These are phyloP conservation scores for Drosophila atroscutellata DNA, from an alignment of 2,888 invertebrate species.

Conservation along the genomic window DNA sequence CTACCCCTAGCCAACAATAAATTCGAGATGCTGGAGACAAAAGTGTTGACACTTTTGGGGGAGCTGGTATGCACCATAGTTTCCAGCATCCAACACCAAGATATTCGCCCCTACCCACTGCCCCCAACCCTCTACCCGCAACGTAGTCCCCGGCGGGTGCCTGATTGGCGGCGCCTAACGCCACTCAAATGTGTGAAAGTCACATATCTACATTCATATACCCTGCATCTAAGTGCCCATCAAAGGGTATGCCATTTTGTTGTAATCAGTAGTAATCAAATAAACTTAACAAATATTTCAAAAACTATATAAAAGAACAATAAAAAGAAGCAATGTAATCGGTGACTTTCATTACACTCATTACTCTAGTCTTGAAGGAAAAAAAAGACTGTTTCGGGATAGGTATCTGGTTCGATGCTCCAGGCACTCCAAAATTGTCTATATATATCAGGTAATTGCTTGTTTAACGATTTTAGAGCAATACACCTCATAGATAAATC, in stretches of 20 bases:
- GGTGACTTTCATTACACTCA: not conserved
- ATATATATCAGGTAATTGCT: not conserved
- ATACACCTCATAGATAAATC: not conserved
- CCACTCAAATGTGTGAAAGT: conserved; percentile 61
- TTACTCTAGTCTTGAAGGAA: too few relatives aligned
- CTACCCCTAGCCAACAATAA: not conserved
- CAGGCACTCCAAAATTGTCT: not conserved
- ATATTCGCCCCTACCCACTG: not conserved
- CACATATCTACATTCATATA: conserved; percentile 31
- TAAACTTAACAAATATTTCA: not conserved
- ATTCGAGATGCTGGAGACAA: conserved; percentile 7
- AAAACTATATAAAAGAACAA: not conserved
- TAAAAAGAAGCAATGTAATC: not conserved
- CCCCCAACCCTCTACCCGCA: not conserved
- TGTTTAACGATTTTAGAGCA: not conserved
- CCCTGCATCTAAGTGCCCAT: not conserved
- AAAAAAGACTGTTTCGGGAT: not conserved
- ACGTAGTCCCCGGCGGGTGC: not conserved
- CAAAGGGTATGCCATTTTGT: not conserved
- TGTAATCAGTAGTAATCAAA: not conserved
- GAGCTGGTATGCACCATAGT: conserved; percentile 23
- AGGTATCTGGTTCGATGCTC: not conserved
- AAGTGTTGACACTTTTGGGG: conserved; percentile 62
- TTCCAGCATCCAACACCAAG: conserved; percentile 7
- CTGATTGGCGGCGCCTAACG: conserved; percentile 59